Percentiles rank a stretch among this genome's conserved stretches.
Conservation (phyloP, 92 coral and sea anemone species). For the Palythoa grandis region DNA sequence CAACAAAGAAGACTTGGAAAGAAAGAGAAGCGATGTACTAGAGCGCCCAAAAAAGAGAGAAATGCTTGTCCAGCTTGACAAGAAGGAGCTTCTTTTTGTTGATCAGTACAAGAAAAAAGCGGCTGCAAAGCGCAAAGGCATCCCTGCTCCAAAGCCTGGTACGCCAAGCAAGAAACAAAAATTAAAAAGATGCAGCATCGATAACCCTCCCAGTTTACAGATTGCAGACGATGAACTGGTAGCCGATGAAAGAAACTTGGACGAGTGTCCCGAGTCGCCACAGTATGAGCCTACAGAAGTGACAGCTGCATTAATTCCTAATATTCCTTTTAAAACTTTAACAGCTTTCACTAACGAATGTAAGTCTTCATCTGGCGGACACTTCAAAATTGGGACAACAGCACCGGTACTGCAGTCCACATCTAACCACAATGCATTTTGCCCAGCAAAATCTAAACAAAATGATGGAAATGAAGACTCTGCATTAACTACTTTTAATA, state of each 20-base stretch:
- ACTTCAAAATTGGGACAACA: no score
- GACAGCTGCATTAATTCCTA: no score
- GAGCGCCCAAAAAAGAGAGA: background rate
- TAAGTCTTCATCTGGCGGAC: no score
- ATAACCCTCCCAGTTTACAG: background rate
- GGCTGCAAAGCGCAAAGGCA: background rate
- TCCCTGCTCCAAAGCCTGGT: background rate
- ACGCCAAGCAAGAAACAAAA: background rate
- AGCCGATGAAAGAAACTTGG: background rate
- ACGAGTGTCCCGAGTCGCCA: conserved; percentile 11
- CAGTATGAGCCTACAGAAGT: background rate
- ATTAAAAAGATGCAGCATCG: background rate
- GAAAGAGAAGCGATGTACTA: background rate
- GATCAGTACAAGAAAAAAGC: background rate
- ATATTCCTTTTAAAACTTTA: no score
- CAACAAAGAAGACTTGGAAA: conserved; percentile 5
- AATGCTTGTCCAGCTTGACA: background rate
- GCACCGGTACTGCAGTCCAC: no score
- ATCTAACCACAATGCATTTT: no score
- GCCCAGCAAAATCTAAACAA: no score
- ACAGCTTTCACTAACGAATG: no score
- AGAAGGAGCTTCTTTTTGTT: background rate
- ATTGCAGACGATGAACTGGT: background rate
- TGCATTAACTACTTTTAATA: no score
- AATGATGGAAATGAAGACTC: no score